These are phyloP conservation scores for Cloeon dipterum DNA, from an alignment of 2,888 invertebrate species.

Conservation along the genomic window DNA sequence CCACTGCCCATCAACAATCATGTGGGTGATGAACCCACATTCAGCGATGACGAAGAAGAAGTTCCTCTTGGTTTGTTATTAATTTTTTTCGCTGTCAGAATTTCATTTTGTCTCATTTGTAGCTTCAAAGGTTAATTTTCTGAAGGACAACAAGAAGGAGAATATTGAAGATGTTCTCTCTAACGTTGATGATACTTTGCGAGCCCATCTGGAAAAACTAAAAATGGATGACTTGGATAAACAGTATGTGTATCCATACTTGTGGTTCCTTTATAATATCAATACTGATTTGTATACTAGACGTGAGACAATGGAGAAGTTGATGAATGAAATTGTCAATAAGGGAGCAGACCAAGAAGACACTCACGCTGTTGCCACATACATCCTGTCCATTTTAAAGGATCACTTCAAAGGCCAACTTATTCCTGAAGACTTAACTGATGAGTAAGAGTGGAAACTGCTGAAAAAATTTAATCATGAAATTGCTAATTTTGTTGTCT, in stretches of 20 bases:
- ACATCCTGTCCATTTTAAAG: conserved; percentile 29
- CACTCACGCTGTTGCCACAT: too few relatives aligned
- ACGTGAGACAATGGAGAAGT: conserved; percentile 38
- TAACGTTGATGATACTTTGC: too few relatives aligned
- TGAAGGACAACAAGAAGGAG: neutral
- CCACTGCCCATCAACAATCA: too few relatives aligned
- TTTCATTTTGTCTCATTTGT: too few relatives aligned
- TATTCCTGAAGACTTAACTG: conserved; percentile 22
- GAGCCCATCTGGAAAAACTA: too few relatives aligned
- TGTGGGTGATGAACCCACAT: too few relatives aligned
- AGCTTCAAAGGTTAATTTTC: neutral
- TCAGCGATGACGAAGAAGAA: too few relatives aligned
- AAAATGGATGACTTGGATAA: too few relatives aligned
- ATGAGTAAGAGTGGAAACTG: conserved; percentile 17
- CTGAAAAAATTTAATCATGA: neutral
- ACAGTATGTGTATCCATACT: too few relatives aligned
- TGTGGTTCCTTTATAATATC: too few relatives aligned
- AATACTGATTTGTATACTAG: conserved; percentile 12
- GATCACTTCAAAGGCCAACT: conserved; percentile 23
- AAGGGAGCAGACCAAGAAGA: conserved; percentile 33
- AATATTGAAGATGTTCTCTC: neutral
- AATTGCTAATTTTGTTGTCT: neutral
- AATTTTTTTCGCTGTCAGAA: too few relatives aligned
- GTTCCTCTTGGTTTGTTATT: too few relatives aligned
- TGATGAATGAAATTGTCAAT: conserved; percentile 34